Evolutionary conservation across 2,888 invertebrate genomes (phyloP), one percentile per base, ranked within the genome.

Genomic region (Empis livida): DNA sequence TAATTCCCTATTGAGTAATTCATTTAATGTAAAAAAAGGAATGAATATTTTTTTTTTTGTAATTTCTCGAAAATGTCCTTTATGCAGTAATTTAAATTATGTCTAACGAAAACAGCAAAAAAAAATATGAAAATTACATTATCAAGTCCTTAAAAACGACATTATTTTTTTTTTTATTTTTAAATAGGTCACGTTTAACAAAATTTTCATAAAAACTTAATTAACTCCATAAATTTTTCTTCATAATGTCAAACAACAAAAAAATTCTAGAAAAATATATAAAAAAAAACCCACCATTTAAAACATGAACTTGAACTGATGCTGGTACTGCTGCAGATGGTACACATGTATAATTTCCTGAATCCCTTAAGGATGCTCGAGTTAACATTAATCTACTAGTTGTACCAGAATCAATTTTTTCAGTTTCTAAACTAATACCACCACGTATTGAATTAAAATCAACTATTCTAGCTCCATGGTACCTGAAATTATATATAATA

Each of bases 331-430:
- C 86, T 59, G 85, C 84, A 64, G 82, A 80, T 51, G 91, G 91
- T 59, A 86, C 83, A 68, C 91, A 91, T 38, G 90, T 90, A 68
- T 91, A 92, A 72, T 90, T 90, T 58, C 91, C 90, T 44, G 87
- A 88, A 73, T 90, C 89, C 11, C 81, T 77, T 54, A 88, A 76
- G 42, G 85, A 79, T 35, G 91, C 91, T 61, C 89, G 85, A 30
- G 89, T 89, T 56, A 92, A 82, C 70, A 90, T 78, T 54, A 92
- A 75, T 60, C 73, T 81, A 73, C 89, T 90, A 53, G 90, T 89
- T 47, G 90, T 90, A 41, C 89, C 89, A 4, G 83, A 78, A 56
- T 80, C 79, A 20, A 88, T 88, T 72, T 89, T 89, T 71, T 90
- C 89, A 13, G 90, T 90, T 73, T 89, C 89, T 61, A 92, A 73